phyloP scores from a whole-genome alignment of 2,113 vertebrate species.

The Tetrao urogallus region DNA sequence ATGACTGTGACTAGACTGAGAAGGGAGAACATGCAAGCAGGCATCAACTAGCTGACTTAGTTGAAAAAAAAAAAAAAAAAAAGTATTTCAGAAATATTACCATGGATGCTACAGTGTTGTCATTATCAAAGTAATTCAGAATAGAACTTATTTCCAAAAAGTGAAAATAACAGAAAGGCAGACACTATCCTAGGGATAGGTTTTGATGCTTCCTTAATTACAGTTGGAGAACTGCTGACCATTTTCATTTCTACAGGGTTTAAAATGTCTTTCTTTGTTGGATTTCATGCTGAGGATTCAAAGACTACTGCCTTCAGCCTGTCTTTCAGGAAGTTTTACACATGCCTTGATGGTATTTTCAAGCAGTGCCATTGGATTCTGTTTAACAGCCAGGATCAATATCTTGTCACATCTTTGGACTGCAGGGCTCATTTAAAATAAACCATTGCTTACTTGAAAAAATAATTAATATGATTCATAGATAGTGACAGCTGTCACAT shows the following conservation, averaged over 20 bases:
- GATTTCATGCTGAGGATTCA: background rate
- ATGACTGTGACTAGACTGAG: background rate
- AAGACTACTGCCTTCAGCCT: background rate
- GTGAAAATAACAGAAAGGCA: background rate
- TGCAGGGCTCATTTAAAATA: slow-evolving; percentile 10
- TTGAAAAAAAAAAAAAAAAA: background rate
- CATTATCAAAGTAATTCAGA: background rate
- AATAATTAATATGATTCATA: slow-evolving; percentile 7
- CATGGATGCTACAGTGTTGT: background rate
- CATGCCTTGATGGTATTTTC: background rate
- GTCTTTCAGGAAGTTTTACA: background rate
- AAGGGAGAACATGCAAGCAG: background rate
- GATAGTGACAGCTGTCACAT: background rate
- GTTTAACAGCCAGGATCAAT: background rate
- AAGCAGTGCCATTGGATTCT: background rate
- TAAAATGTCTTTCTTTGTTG: background rate
- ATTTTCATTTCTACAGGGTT: background rate
- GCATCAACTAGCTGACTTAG: background rate
- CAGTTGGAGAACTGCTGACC: background rate
- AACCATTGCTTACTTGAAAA: background rate
- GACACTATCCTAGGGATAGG: background rate
- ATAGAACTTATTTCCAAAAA: background rate
- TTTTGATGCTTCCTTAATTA: background rate
- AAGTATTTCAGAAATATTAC: background rate
- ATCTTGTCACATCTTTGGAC: background rate